phyloP scores from a whole-genome alignment of 2,797 vertebrate genomes.

The Pseudopleuronectes americanus region DNA sequence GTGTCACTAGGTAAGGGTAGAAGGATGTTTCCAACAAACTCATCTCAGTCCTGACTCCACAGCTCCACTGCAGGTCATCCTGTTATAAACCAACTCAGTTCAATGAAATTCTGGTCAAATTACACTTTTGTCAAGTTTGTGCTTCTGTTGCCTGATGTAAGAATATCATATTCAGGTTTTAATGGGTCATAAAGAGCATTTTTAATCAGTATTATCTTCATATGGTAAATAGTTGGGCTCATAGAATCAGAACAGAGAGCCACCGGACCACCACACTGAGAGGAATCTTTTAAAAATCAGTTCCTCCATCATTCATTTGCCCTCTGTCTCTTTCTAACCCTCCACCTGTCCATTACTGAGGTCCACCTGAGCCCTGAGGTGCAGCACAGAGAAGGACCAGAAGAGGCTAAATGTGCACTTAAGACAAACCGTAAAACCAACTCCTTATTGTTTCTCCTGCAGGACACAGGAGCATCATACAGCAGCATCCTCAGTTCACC shows the following conservation, averaged over 20 bases:
- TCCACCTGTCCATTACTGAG: constrained; percentile 49
- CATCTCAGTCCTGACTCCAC: constrained; percentile 46
- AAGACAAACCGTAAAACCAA: constrained; percentile 26
- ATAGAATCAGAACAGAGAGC: constrained; percentile 7
- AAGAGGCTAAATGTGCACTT: constrained; percentile 41
- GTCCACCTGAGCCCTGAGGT: constrained; percentile 44
- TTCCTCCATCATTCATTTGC: neutral
- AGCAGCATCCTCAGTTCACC: neutral
- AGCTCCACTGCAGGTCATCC: constrained; percentile 6
- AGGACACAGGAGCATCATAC: constrained; percentile 9
- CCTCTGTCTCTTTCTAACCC: neutral
- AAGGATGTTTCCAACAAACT: constrained; percentile 25
- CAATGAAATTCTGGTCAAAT: no score
- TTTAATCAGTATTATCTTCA: neutral
- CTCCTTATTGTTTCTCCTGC: constrained; percentile 20
- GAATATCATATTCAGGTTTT: neutral
- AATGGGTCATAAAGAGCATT: neutral
- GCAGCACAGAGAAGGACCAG: constrained; percentile 1
- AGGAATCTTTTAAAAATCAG: constrained; percentile 5
- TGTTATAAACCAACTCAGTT: constrained; percentile 7
- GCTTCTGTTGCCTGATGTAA: no score
- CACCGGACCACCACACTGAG: constrained; percentile 3
- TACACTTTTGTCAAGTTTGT: no score
- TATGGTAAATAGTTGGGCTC: neutral
- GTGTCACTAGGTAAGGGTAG: constrained; percentile 26